phyloP scores from a whole-genome alignment of 2,797 vertebrate species.

The Tympanoctomys barrerae region DNA sequence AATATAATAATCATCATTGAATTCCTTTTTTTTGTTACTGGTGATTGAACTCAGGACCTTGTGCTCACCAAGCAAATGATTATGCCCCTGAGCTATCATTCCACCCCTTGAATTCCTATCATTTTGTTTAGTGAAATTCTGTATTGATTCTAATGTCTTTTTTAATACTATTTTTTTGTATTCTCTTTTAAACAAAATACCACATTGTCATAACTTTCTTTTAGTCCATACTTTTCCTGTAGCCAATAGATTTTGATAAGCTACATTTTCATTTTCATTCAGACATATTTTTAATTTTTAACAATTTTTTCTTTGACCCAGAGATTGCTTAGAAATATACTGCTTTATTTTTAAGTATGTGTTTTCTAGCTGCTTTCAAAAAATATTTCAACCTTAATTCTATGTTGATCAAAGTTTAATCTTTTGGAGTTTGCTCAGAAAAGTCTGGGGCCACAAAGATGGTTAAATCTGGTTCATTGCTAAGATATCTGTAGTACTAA shows the following conservation, averaged over 20 bases:
- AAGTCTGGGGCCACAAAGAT: background rate
- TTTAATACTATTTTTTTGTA: no score
- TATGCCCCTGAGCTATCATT: no score
- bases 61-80: no score
- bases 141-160: no score
- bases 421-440: slow-evolving; percentile 17
- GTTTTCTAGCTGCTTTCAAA: background rate
- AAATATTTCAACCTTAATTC: slow-evolving; percentile 28
- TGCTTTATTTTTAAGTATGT: slow-evolving; percentile 23
- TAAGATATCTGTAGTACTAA: no score
- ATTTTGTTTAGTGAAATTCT: no score
- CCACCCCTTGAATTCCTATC: no score
- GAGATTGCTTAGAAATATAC: background rate
- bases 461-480: background rate
- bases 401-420: background rate
- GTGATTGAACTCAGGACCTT: no score
- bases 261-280: background rate
- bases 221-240: background rate
- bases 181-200: background rate
- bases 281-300: slow-evolving; percentile 16
- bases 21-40: no score
- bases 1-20: no score
- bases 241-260: background rate
- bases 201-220: background rate
- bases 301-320: background rate